Evolutionary conservation across 2,797 vertebrate genomes (phyloP), one percentile per base, ranked within the genome.

Genomic region (Leuciscus waleckii): DNA sequence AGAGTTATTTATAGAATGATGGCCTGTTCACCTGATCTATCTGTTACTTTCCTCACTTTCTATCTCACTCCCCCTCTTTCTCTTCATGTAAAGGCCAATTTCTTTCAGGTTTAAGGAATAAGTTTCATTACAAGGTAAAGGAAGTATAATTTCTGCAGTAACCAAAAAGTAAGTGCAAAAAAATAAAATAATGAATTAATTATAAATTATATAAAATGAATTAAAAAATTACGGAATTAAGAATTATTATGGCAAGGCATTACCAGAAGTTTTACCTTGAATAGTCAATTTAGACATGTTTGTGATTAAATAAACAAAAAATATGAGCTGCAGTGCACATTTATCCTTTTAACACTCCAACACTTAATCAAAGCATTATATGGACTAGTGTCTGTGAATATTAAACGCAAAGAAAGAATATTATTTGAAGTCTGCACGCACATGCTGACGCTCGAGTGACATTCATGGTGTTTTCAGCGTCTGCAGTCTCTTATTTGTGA

Each of bases 1-100:
- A 41, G 35, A 83, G 76, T 63, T 86, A 73, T 79, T 83, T 78
- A 58, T 86, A 83, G 32, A 73, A 39, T n/a, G 61, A n/a, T 82
- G 56, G 51, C 41, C 58, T 51, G 73, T 67, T 63, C 37, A 69
- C 51, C 51, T 46, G 17, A 75, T 49, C 56, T 65, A 32, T 49
- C 43, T 29, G 29, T 83, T 29, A 63, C 41, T 75, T 83, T 61
- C 9, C 43, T 61, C n/a, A 21, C 68, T 43, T 43, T 43, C 51
- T 8, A 56, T 13, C 61, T 68, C 41, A 21, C 17, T 67, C 37
- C 14, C 26, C 7, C 29, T 37, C n/a, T 61, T 21, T 35, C 75
- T 77, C 32, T 77, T 39, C 17, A 56, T 32, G 13, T 35, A 19
- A n/a, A 17, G 35, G 26, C n/a, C 23, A 41, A 56, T 69, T 84